Percentiles rank a stretch among this genome's conserved stretches.
phyloP scores from a whole-genome alignment of 2,888 invertebrate species.

The Chorisops tibialis region DNA sequence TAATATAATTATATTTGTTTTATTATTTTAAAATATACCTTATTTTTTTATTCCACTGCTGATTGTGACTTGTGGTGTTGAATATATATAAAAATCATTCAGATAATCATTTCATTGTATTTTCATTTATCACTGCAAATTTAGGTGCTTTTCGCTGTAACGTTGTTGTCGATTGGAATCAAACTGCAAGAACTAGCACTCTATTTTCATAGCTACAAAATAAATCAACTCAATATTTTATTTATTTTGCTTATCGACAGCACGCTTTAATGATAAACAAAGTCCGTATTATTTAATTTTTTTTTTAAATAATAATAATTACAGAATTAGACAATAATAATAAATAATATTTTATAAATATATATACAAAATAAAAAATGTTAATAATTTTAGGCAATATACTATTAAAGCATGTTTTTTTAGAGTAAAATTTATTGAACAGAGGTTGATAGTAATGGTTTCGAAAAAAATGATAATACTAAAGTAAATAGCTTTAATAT shows the following conservation, averaged over 20 bases:
- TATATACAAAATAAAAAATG: slow-evolving; percentile 24
- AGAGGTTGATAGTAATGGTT: slow-evolving; percentile 37
- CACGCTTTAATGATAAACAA: slow-evolving; percentile 3
- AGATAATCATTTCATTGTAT: too few species aligned
- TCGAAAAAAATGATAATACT: slow-evolving; percentile 32
- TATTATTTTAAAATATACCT: slow-evolving; percentile 7
- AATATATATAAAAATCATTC: not conserved
- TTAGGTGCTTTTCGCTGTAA: not conserved
- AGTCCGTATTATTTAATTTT: too few species aligned
- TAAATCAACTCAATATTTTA: not conserved
- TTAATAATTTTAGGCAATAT: slow-evolving; percentile 3
- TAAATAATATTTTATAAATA: slow-evolving; percentile 15
- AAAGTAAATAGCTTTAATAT: slow-evolving; percentile 18
- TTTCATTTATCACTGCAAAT: not conserved
- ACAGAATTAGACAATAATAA: slow-evolving; percentile 13
- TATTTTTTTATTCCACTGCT: slow-evolving; percentile 11
- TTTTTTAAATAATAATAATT: not conserved
- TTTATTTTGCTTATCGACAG: not conserved
- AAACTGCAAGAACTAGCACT: not conserved
- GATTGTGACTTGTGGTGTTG: slow-evolving; percentile 2
- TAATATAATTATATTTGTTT: slow-evolving; percentile 8
- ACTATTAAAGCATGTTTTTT: slow-evolving; percentile 28
- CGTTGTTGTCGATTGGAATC: not conserved
- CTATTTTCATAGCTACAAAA: not conserved
- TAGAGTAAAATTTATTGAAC: slow-evolving; percentile 11